These are phyloP conservation scores for Morpho helenor DNA, from an alignment of 2,888 invertebrate species.

Conservation along the genomic window DNA sequence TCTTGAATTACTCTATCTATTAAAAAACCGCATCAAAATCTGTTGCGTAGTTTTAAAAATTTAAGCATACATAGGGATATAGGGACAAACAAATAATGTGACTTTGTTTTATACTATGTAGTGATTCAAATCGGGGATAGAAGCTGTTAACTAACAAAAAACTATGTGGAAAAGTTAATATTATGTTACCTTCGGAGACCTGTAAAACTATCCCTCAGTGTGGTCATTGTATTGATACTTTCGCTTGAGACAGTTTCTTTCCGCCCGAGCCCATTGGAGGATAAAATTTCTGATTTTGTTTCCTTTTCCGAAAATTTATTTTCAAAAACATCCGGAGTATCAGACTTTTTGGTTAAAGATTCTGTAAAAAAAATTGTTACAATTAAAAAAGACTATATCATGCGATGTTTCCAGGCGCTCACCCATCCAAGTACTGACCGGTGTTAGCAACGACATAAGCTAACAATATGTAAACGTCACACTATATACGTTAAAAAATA, in stretches of 20 bases:
- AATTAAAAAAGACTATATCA: conserved; percentile 21
- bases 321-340: conserved; percentile 33
- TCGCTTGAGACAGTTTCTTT: conserved; percentile 36
- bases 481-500: too few relatives aligned
- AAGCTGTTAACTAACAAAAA: too few relatives aligned
- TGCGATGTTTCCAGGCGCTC: conserved; percentile 38
- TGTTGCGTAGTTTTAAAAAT: too few relatives aligned
- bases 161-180: too few relatives aligned
- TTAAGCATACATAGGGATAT: too few relatives aligned
- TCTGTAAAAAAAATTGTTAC: conserved; percentile 15
- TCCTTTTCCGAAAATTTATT: conserved; percentile 34
- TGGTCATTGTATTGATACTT: conserved; percentile 39
- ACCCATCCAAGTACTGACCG: conserved; percentile 73
- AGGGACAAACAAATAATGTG: too few relatives aligned
- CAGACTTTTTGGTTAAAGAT: conserved; percentile 31
- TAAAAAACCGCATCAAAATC: too few relatives aligned
- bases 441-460: not conserved
- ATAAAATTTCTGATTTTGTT: conserved; percentile 28
- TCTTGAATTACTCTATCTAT: too few relatives aligned
- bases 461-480: too few relatives aligned
- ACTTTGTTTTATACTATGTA: too few relatives aligned
- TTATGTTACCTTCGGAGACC: conserved; percentile 42
- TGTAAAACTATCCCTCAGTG: conserved; percentile 41
- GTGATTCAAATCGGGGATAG: too few relatives aligned
- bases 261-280: conserved; percentile 25